phyloP scores from a whole-genome alignment of 2,888 invertebrate species.

The Neoitamus cyanurus region DNA sequence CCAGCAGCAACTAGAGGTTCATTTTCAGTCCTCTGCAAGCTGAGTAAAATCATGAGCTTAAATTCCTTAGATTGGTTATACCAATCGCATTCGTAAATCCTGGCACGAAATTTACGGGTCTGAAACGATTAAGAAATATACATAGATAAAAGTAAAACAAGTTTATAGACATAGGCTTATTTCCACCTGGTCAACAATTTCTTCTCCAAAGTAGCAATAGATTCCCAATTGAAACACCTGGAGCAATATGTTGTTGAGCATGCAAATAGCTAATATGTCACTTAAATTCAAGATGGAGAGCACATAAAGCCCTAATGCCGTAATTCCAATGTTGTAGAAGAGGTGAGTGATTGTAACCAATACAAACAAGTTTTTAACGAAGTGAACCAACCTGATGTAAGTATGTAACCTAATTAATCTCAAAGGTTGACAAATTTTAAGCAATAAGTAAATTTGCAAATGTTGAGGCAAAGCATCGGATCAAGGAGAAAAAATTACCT shows the following conservation, averaged over 20 bases:
- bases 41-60: not conserved
- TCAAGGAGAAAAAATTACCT: not conserved
- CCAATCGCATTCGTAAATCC: not conserved
- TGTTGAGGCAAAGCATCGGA: not conserved
- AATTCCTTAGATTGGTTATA: not conserved
- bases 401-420: too few relatives aligned
- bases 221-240: not conserved
- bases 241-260: not conserved
- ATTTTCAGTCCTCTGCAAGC: not conserved
- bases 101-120: not conserved
- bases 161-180: not conserved
- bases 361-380: not conserved
- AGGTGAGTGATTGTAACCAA: not conserved
- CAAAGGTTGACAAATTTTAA: too few relatives aligned
- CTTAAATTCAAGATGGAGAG: not conserved
- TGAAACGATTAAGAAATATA: not conserved
- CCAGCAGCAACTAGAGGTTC: not conserved
- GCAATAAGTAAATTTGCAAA: not conserved
- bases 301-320: not conserved
- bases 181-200: not conserved
- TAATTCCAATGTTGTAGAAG: not conserved
- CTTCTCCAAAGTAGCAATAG: not conserved
- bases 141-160: not conserved
- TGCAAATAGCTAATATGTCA: not conserved
- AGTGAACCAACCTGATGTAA: too few relatives aligned